Conservation (phyloP, 2,113 vertebrate species). For the Lontra canadensis region DNA sequence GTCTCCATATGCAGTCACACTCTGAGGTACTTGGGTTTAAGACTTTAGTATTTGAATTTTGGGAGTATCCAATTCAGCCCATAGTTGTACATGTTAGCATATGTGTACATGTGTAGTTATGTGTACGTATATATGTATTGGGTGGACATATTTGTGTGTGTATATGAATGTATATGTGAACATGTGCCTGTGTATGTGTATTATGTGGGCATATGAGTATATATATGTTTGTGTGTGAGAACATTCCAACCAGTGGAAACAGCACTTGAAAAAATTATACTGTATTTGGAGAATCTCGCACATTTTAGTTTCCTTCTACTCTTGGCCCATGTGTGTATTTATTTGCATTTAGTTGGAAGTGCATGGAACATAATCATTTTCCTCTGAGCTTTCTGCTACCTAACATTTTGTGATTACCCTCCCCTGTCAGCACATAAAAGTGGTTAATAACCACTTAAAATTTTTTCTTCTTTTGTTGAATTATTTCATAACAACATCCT, state of each 20-base stretch:
- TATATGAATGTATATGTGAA: background rate
- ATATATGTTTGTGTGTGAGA: background rate
- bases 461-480: background rate
- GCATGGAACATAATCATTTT: background rate
- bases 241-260: background rate
- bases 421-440: too few species aligned
- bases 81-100: background rate
- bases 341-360: background rate
- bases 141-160: background rate
- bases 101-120: background rate
- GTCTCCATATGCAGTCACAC: background rate
- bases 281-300: background rate
- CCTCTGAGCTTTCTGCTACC: background rate
- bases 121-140: background rate
- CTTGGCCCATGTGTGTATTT: background rate
- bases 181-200: background rate
- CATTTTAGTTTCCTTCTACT: background rate
- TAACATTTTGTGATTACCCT: background rate
- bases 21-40: background rate
- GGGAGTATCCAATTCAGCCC: background rate
- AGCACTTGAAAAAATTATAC: background rate
- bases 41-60: background rate
- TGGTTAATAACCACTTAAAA: background rate
- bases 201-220: background rate
- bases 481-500: background rate